A percentile compares a stretch with the other conserved stretches of the same genome.
Conservation (phyloP, 2,797 vertebrate genomes). For the Agapornis canus region DNA sequence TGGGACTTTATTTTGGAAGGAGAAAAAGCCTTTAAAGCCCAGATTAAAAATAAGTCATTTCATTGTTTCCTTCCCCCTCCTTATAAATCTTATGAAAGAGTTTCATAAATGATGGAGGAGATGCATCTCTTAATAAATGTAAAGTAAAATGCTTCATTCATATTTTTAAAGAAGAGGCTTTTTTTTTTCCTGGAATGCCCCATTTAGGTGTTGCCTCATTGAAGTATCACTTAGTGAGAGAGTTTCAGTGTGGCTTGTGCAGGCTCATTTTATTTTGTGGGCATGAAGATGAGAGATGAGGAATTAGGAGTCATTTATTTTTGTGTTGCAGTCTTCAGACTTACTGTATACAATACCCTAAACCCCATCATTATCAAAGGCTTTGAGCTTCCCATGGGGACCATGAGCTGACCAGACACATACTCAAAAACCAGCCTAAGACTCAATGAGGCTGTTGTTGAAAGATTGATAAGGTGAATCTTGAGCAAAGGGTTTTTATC, state of each 20-base stretch:
- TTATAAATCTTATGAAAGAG: constrained; percentile 56
- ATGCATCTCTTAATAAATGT: constrained; percentile 38
- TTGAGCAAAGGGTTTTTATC: not conserved
- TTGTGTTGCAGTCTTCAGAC: not conserved
- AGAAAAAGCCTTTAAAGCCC: constrained; percentile 48
- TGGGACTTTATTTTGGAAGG: not conserved
- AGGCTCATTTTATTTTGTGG: constrained; percentile 20
- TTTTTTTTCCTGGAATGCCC: constrained; percentile 2
- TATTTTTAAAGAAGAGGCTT: constrained; percentile 46
- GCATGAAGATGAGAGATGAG: not conserved
- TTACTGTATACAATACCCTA: not conserved
- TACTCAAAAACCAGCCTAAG: not conserved
- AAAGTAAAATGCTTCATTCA: constrained; percentile 42
- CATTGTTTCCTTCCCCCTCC: constrained; percentile 15
- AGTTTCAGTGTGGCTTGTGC: constrained; percentile 20
- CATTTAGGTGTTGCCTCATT: not conserved
- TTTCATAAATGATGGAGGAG: constrained; percentile 52
- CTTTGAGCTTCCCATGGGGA: not conserved
- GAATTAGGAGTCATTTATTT: constrained; percentile 50
- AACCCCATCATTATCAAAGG: not conserved
- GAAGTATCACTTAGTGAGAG: constrained; percentile 13
- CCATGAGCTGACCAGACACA: not conserved
- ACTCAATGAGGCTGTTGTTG: not conserved
- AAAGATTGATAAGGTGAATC: not conserved
- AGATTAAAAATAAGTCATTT: constrained; percentile 67